Evolutionary conservation across 2,888 invertebrate species (phyloP).

Genomic region (Tipula confusa): DNA sequence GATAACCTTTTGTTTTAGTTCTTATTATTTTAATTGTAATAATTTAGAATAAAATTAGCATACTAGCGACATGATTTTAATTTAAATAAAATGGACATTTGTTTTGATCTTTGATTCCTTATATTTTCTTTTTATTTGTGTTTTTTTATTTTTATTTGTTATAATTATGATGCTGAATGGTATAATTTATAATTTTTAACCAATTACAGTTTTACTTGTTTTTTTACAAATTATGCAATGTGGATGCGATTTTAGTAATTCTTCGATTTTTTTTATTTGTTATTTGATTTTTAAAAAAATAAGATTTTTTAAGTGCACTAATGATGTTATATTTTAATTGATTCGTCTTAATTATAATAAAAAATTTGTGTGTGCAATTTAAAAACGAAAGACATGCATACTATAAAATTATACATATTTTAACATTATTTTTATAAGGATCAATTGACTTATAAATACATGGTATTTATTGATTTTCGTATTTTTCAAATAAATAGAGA

Average conservation of each 20-base stretch:
- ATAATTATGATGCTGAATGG: not conserved
- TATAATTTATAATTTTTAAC: not conserved
- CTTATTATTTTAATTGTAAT: not conserved
- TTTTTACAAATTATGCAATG: not conserved
- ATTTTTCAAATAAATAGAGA: not conserved
- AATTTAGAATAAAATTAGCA: not conserved
- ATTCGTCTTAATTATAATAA: not conserved
- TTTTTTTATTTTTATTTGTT: not conserved
- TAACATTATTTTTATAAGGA: not conserved
- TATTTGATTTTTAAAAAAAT: not conserved
- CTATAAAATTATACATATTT: not conserved
- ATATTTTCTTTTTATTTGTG: constrained; percentile 20
- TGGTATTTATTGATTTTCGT: not conserved
- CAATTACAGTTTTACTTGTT: not conserved
- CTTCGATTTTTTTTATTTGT: not conserved
- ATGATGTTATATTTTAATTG: not conserved
- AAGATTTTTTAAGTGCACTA: not conserved
- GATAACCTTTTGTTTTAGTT: constrained; percentile 5
- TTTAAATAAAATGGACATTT: not conserved
- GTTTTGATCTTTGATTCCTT: not conserved
- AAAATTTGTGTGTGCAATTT: not conserved
- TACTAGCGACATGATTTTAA: not conserved
- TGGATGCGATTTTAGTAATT: constrained; percentile 7
- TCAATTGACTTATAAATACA: not conserved
- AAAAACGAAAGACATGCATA: not conserved